These are phyloP conservation scores for Trinorchestia longiramus DNA, from an alignment of 1,140 invertebrate species.

Conservation along the genomic window DNA sequence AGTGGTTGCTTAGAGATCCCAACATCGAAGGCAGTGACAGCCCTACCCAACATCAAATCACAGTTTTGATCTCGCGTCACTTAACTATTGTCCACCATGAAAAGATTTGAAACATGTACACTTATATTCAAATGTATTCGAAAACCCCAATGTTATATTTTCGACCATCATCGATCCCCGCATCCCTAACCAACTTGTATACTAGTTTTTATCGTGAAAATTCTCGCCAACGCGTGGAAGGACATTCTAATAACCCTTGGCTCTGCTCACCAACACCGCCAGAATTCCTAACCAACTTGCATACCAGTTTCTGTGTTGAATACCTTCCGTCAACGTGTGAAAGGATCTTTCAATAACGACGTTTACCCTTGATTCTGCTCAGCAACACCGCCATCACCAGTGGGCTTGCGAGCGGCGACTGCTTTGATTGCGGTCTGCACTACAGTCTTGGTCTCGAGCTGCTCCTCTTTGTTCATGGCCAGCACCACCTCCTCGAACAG, in stretches of 20 bases:
- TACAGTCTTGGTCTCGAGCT: slow-evolving; percentile 57
- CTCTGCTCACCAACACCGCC: too few species aligned
- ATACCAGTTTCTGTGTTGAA: background rate
- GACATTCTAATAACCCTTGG: too few species aligned
- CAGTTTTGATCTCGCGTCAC: background rate
- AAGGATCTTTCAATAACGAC: background rate
- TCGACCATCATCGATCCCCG: background rate
- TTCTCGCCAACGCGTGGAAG: too few species aligned
- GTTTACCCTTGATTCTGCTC: background rate
- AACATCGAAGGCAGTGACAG: background rate
- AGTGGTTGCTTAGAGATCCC: background rate
- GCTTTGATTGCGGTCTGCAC: slow-evolving; percentile 54
- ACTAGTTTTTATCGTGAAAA: too few species aligned
- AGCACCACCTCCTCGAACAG: slow-evolving; percentile 58
- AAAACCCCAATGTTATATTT: background rate
- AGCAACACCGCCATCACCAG: slow-evolving; percentile 4
- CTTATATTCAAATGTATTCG: background rate
- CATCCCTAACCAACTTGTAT: background rate
- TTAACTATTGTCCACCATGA: background rate
- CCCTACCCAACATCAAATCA: background rate
- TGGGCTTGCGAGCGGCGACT: background rate
- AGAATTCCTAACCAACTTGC: too few species aligned
- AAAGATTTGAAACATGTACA: background rate
- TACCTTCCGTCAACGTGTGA: background rate
- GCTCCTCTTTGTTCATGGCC: slow-evolving; percentile 58